These are phyloP conservation scores for Chelonus insularis DNA, from an alignment of 1,140 invertebrate genomes.

Conservation along the genomic window DNA sequence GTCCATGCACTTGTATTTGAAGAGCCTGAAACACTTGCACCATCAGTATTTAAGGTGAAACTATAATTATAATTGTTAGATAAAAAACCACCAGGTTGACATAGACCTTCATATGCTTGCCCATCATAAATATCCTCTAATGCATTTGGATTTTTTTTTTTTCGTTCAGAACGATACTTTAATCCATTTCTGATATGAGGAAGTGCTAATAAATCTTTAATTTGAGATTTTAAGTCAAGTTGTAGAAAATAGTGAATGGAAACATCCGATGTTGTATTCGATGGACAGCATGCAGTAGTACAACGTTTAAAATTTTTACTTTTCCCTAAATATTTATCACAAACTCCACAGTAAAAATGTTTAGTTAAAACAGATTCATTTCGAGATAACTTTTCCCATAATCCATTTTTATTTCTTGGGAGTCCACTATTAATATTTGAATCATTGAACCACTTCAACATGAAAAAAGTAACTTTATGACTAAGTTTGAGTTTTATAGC, in stretches of 20 bases:
- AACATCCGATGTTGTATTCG: no score
- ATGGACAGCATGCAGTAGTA: neutral
- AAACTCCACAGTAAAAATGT: constrained; percentile 10
- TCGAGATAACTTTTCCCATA: neutral
- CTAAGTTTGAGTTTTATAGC: neutral
- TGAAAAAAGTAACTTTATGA: neutral
- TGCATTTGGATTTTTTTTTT: neutral
- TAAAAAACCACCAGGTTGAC: constrained; percentile 8
- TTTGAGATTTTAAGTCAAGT: constrained; percentile 12
- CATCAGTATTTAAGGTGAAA: constrained; percentile 11
- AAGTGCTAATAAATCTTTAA: neutral
- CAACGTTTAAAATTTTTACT: neutral
- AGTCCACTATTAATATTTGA: neutral
- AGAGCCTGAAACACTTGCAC: constrained; percentile 4
- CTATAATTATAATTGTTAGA: constrained; percentile 16
- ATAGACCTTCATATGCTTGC: neutral
- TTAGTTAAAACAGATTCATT: neutral
- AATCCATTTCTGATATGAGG: neutral
- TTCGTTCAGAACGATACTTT: neutral
- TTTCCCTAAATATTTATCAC: constrained; percentile 17
- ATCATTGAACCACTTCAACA: neutral
- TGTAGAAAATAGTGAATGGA: constrained; percentile 11
- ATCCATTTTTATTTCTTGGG: neutral
- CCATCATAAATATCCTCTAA: constrained; percentile 24
- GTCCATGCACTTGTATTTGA: constrained; percentile 8